Conservation (phyloP, 2,113 vertebrate species). For the Climacteris rufus region DNA sequence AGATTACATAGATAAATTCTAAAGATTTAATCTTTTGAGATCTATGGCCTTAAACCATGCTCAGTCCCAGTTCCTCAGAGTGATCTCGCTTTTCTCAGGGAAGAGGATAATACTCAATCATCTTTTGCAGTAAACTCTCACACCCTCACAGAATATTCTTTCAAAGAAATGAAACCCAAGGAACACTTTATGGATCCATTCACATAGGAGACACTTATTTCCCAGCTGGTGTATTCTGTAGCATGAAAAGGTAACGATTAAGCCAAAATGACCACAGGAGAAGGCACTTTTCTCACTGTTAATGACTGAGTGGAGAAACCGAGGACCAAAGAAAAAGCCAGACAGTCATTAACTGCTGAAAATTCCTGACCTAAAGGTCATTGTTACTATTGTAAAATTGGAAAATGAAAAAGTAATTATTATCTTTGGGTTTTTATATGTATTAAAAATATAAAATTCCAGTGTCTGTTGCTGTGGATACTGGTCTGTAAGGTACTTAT, state of each 20-base stretch:
- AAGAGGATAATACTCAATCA: neutral
- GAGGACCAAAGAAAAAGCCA: constrained; percentile 18
- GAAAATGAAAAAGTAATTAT: constrained; percentile 71
- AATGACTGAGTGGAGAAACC: constrained; percentile 46
- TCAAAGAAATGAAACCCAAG: constrained; percentile 30
- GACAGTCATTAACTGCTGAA: constrained; percentile 65
- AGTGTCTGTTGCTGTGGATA: constrained; percentile 66
- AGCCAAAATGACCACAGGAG: neutral
- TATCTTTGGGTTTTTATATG: constrained; percentile 23
- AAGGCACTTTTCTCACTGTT: constrained; percentile 21
- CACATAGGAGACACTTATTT: constrained; percentile 20
- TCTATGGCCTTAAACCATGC: neutral
- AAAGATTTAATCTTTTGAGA: constrained; percentile 29
- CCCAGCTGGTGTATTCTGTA: constrained; percentile 42
- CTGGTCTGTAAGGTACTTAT: constrained; percentile 42
- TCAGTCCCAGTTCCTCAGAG: neutral
- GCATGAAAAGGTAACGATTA: constrained; percentile 10
- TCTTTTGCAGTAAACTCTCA: neutral
- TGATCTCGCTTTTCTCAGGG: neutral
- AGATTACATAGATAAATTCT: constrained; percentile 52
- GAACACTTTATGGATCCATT: neutral
- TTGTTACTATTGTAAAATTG: constrained; percentile 62
- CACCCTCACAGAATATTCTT: constrained; percentile 4
- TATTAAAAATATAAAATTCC: constrained; percentile 69
- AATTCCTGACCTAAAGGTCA: constrained; percentile 66